Evolutionary conservation across 1,140 invertebrate genomes (phyloP), one percentile per base, ranked within the genome.

Genomic region (Trinorchestia longiramus): DNA sequence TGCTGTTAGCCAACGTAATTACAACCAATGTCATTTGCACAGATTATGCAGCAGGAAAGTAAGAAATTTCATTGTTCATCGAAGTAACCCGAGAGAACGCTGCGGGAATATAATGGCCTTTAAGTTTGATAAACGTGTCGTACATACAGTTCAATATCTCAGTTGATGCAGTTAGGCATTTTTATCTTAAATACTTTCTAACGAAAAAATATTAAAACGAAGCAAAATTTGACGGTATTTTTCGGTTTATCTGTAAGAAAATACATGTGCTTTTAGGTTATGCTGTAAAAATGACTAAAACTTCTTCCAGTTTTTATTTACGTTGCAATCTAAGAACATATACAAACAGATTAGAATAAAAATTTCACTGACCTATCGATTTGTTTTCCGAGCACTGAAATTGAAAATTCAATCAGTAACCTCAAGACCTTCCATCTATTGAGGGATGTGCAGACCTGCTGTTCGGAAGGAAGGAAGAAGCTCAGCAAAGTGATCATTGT

Each of bases 401-500:
- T 1, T 77, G 3, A 11, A 23, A 77, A 19, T 77, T 77, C 36
- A 36, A 23, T 19, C 28, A 11, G 36, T 19, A 3, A 77, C 62
- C 28, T 3, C 1, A 23, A 77, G 28, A 77, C 36, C 62, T 77
- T 1, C 62, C 62, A 23, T 1, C 62, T 23, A 36, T 77, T 23
- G 11, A 77, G 62, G 62, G 62, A 11, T 77, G 62, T 36, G 8
- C 4, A 91, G 88, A 91, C 41, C 88, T n/a, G 43, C 36, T 42
- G 43, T 43, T 43, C 88, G 88, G 88, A 44, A 91, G 88, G 88
- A 91, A 43, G 88, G 41, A 91, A 44, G 41, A 91, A 91, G 88
- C 88, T 43, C 43, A 42, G 43, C 88, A 91, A 91, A 91, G 88
- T 43, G 41, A 91, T 91, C 88, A 91, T 91, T 91, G 43, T 17